Evolutionary conservation across 2,113 vertebrate species (phyloP), one percentile per base, ranked within the genome.

Genomic region (Nycticryphes semicollaris): DNA sequence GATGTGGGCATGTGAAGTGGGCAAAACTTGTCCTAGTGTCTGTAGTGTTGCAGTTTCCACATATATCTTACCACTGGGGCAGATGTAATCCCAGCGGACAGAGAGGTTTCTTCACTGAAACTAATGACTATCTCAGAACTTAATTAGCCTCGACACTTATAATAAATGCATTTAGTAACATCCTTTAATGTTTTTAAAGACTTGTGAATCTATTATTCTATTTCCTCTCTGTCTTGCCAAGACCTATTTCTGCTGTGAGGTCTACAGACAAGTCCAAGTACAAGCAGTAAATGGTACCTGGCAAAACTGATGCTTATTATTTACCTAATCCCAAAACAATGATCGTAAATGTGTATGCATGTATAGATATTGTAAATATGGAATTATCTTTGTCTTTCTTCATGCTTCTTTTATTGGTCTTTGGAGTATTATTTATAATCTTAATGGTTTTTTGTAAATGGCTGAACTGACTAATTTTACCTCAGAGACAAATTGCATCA

Each of bases 361-460:
- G 16, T 80, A 62, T 75, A 83, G 41, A 13, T 80, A 87, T 28
- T 60, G 74, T 91, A 94, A 94, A 91, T 84, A 89, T 16, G 35
- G 73, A 84, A 84, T 91, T 90, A 68, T 89, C 51, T 84, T 72
- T 81, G 43, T 87, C 39, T 92, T 95, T 74, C 56, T 43, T 75
- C 3, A 1, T 64, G 73, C 84, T 94, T 78, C 56, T 81, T 96
- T 81, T 95, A 91, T 89, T 93, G 87, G 60, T 89, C 94, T 92
- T 95, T 91, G 39, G 89, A 91, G 93, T 72, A 84, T 84, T 92
- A 84, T 84, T 95, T 94, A 62, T 66, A 72, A 39, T 89, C 47
- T 73, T 94, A 87, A 91, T 0, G 3, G 68, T 94, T 87, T 89
- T 97, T 87, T 92, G 54, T 92, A 91, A 92, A 57, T 92, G 76